phyloP scores from a whole-genome alignment of 2,113 vertebrate genomes.

The Erpornis zantholeuca region DNA sequence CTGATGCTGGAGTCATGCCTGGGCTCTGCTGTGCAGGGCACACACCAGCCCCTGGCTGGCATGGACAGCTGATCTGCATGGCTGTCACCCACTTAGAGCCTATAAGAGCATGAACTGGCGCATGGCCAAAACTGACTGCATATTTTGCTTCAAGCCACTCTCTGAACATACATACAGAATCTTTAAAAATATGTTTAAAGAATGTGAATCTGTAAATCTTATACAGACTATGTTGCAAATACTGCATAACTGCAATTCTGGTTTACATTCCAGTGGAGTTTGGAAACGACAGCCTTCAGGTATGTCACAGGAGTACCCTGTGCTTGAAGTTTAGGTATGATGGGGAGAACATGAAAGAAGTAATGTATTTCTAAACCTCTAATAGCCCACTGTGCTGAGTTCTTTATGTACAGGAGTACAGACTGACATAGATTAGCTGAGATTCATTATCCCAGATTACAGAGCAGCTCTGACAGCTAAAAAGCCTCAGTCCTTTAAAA shows the following conservation, averaged over 20 bases:
- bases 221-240: neutral
- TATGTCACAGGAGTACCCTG: neutral
- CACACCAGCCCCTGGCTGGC: neutral
- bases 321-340: neutral
- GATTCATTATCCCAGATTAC: neutral
- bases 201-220: neutral
- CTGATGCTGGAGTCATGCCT: neutral
- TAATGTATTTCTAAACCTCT: neutral
- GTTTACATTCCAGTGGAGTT: neutral
- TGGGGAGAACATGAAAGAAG: neutral
- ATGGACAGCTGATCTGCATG: neutral
- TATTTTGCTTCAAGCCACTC: neutral
- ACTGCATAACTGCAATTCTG: neutral
- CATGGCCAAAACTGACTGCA: neutral
- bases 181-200: neutral
- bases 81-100: neutral
- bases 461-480: neutral
- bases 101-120: fast-evolving
- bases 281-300: neutral
- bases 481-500: neutral
- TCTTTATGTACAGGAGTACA: neutral
- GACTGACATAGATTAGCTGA: neutral
- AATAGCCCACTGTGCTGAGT: neutral
- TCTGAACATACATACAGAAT: neutral
- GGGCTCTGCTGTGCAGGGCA: fast-evolving